Evolutionary conservation across 2,888 invertebrate genomes (phyloP), one percentile per base, ranked within the genome.

Genomic region (Lepetodrilus schrolli): DNA sequence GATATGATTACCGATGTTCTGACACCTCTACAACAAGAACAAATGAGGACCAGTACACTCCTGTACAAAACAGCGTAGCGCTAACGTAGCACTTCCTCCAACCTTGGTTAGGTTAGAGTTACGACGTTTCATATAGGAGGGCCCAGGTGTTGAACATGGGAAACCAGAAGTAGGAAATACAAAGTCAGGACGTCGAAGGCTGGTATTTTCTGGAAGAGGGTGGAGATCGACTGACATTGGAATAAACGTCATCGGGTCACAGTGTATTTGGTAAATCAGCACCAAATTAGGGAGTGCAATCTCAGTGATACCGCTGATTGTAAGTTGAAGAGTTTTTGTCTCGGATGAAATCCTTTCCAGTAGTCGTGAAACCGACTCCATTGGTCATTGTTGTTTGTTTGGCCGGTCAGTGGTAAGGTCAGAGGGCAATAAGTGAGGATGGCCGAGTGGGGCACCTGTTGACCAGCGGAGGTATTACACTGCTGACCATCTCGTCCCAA

Each of bases 381-480:
- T 8, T 58, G 58, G 58, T 58, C 58, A 34, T 58, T 34, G 17
- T 30, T 58, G 58, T 58, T 58, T 58, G 26, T 58, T 58, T 58
- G 58, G 58, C 58, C 58, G 58, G 58, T n/a, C 58, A 34, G 34
- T 30, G 34, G 30, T 58, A 58, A 58, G 58, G 58, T 58, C 58
- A 58, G 58, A 58, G 58, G 58, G 58, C 34, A 58, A 58, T 58
- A 58, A 58, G 26, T 23, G 30, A 17, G 58, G 30, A 58, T 34
- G 2, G 7, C 26, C 34, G 30, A 58, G 34, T 34, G 58, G n/a
- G 30, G 30, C 58, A 58, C 58, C 58, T 58, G 58, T 58, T 58
- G 23, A 30, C 17, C 3, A 58, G 20, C n/a, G 26, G 17, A 13
- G 13, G 26, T 30, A 58, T 58, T 58, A 58, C 48, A 48, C n/a